Evolutionary conservation across 2,797 vertebrate species (phyloP).

Genomic region (Melanotaenia boesemani): DNA sequence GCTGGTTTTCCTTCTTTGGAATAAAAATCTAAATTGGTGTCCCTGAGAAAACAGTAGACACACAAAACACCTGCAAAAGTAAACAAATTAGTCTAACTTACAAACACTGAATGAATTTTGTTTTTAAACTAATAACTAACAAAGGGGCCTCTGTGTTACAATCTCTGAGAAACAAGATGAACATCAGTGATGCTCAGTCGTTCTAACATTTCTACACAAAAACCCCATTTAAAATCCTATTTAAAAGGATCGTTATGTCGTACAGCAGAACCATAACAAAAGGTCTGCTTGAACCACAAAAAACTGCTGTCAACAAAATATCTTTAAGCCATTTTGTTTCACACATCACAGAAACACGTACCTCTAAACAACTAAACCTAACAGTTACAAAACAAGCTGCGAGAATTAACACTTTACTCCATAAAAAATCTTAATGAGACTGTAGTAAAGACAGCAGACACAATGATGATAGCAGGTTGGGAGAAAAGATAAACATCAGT

Average conservation of each 20-base stretch:
- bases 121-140: background rate
- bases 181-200: conserved; percentile 2
- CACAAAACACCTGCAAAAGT: conserved; percentile 3
- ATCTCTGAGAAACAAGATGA: conserved; percentile 14
- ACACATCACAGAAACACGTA: conserved; percentile 5
- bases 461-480: conserved; percentile 20
- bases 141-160: conserved; percentile 1
- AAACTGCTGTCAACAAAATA: conserved; percentile 11
- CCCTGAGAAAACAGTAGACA: background rate
- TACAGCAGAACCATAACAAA: conserved; percentile 27
- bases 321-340: conserved; percentile 1
- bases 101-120: background rate
- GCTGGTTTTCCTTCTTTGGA: background rate
- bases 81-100: conserved; percentile 1
- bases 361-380: background rate
- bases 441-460: conserved; percentile 18
- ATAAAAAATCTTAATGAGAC: background rate
- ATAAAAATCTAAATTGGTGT: background rate
- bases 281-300: background rate
- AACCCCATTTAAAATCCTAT: no score
- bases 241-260: conserved; percentile 15
- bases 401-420: background rate
- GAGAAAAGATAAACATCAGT: conserved; percentile 63
- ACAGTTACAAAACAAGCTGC: background rate
- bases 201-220: conserved; percentile 13